These are phyloP conservation scores for Podargus strigoides DNA, from an alignment of 2,797 vertebrate genomes.

Conservation along the genomic window DNA sequence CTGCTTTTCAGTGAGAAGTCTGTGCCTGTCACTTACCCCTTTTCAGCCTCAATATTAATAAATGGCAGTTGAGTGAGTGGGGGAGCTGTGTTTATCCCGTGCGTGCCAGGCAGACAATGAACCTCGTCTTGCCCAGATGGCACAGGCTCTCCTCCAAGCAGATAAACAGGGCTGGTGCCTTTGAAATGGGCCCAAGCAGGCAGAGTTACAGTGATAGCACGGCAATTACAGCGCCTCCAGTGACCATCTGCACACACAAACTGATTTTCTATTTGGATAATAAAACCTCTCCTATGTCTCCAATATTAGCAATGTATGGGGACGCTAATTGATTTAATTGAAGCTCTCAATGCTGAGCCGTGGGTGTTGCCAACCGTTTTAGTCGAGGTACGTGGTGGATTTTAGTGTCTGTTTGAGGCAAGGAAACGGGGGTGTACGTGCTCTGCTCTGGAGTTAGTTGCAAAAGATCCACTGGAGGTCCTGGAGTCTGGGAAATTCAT, in stretches of 20 bases:
- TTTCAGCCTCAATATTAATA: background rate
- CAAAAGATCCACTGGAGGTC: background rate
- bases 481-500: fast-evolving
- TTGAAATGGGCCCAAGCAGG: constrained; percentile 2
- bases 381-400: background rate
- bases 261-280: constrained; percentile 32
- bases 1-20: background rate
- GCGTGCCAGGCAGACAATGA: constrained; percentile 1
- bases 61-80: background rate
- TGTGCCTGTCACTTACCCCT: background rate
- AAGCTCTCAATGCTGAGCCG: background rate
- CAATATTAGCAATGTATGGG: background rate
- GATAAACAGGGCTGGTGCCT: constrained; percentile 5
- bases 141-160: background rate
- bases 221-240: constrained; percentile 41
- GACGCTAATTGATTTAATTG: constrained; percentile 58
- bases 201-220: background rate
- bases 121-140: background rate
- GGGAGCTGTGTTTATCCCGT: background rate
- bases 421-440: fast-evolving
- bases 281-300: constrained; percentile 18
- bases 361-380: background rate
- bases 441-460: background rate
- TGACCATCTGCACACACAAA: constrained; percentile 53
- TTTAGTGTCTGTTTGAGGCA: background rate